Base-by-base conservation (phyloP, 2,113 vertebrate species). In the Phaethon lepturus region DNA sequence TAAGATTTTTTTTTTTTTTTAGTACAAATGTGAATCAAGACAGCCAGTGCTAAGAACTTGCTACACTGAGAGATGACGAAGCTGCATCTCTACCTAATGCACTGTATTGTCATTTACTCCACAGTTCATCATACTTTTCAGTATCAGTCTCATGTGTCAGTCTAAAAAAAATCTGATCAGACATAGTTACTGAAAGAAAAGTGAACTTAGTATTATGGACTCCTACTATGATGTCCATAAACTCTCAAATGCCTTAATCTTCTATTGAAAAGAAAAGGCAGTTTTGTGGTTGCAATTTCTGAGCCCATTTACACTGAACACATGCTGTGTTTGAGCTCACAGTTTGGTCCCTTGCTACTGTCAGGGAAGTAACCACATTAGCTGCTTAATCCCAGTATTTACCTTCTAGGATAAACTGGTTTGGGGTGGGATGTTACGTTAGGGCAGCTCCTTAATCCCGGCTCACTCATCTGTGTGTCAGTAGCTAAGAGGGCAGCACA, bases 291-390 rank as follows among this genome's bases (percentile, higher is more conserved):
- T 59, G 56, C 17, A 19, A 0, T 72, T 90, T 88, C 56, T 45
- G 26, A 74, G 17, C 17, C 6, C 29, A 0, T 40, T 52, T 56
- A 19, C 0, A 3, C 52, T 17, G 71, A 67, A 31, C 1, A 5
- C 14, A 4, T 1, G 23, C 45, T 29, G 26, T 6, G 9, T n/a
- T 71, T 13, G 17, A 63, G 49, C 38, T 72, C n/a, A 9, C 6
- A 18, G 26, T 0, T 49, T 16, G 31, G 45, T 31, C 42, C 19
- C 13, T 2, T 58, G 64, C 24, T 67, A 0, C 47, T 23, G 7
- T 1, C 0, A 0, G 83, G 53, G 17, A 62, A 94, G 66, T 11
- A 35, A 49, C n/a, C 55, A 7, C 0, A 2, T 24, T 3, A 9
- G 13, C 22, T 22, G 12, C 25, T 56, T 15, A 49, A 49, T 26